A percentile compares a stretch with the other conserved stretches of the same genome.
These are phyloP conservation scores for Uropsilus gracilis DNA, from an alignment of 2,113 vertebrate genomes.

Conservation along the genomic window DNA sequence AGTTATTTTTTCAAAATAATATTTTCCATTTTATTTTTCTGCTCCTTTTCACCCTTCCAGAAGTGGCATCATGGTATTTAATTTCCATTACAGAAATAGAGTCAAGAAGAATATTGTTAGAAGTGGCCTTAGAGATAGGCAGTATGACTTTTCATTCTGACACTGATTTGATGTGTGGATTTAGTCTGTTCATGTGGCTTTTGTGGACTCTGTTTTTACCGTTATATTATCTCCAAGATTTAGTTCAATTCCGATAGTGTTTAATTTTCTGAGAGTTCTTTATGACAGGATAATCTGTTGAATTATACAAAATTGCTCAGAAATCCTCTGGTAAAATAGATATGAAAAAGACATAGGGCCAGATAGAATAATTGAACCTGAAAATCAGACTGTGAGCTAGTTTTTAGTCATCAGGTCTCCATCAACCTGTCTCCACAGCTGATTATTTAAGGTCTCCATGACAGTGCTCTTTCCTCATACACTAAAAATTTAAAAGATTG, in stretches of 20 bases:
- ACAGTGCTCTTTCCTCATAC: neutral
- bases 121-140: neutral
- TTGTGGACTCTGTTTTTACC: neutral
- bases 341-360: neutral
- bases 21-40: neutral
- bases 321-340: neutral
- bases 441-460: neutral
- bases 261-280: neutral
- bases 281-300: neutral
- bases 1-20: neutral
- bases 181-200: neutral
- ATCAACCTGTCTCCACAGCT: neutral
- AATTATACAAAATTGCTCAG: neutral
- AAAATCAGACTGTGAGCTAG: neutral
- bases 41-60: neutral
- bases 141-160: neutral
- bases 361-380: neutral
- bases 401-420: neutral
- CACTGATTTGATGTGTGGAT: slow-evolving; percentile 9
- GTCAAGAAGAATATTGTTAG: neutral
- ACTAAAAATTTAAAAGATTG: neutral
- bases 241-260: neutral
- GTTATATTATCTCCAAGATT: neutral
- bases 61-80: neutral
- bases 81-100: neutral